Evolutionary conservation across 1,140 invertebrate species (phyloP).

Genomic region (Drosophila leontia): DNA sequence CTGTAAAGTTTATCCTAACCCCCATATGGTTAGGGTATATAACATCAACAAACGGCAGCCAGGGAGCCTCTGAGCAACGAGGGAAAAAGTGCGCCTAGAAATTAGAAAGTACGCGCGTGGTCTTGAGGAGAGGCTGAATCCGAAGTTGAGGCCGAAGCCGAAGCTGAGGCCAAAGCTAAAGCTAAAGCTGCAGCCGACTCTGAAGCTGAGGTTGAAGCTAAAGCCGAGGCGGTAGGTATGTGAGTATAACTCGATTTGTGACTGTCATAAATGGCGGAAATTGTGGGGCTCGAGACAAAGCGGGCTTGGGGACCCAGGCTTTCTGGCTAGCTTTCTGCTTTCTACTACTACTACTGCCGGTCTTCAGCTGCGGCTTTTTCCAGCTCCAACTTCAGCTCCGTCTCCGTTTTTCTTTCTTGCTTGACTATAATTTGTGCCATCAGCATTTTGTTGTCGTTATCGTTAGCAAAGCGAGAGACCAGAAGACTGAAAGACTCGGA

Average conservation of each 20-base stretch:
- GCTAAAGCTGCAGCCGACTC: slow-evolving; percentile 17
- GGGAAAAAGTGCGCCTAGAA: slow-evolving; percentile 72
- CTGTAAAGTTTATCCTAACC: neutral
- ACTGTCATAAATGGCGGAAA: slow-evolving; percentile 84
- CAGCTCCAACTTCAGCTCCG: slow-evolving; percentile 17
- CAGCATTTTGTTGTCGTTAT: slow-evolving; percentile 79
- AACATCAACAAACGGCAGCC: slow-evolving; percentile 60
- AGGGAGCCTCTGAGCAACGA: slow-evolving; percentile 30
- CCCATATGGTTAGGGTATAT: slow-evolving; percentile 29
- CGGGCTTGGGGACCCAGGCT: slow-evolving; percentile 55
- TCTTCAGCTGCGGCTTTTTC: slow-evolving; percentile 59
- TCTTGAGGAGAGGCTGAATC: slow-evolving; percentile 44
- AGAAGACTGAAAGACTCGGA: slow-evolving; percentile 12
- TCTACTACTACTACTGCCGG: slow-evolving; percentile 55
- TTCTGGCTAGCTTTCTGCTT: slow-evolving; percentile 69
- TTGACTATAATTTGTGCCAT: slow-evolving; percentile 81
- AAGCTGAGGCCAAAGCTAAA: slow-evolving; percentile 13
- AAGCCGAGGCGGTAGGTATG: slow-evolving; percentile 45
- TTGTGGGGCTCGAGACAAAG: slow-evolving; percentile 72
- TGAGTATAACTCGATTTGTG: slow-evolving; percentile 83
- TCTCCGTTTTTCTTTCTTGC: slow-evolving; percentile 51
- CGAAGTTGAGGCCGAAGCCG: slow-evolving; percentile 14
- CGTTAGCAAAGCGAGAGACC: slow-evolving; percentile 61
- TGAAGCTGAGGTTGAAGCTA: slow-evolving; percentile 18
- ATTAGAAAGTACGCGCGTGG: slow-evolving; percentile 77